A percentile compares a stretch with the other conserved stretches of the same genome.
Conservation (phyloP, 2,113 vertebrate species). For the Excalfactoria chinensis region DNA sequence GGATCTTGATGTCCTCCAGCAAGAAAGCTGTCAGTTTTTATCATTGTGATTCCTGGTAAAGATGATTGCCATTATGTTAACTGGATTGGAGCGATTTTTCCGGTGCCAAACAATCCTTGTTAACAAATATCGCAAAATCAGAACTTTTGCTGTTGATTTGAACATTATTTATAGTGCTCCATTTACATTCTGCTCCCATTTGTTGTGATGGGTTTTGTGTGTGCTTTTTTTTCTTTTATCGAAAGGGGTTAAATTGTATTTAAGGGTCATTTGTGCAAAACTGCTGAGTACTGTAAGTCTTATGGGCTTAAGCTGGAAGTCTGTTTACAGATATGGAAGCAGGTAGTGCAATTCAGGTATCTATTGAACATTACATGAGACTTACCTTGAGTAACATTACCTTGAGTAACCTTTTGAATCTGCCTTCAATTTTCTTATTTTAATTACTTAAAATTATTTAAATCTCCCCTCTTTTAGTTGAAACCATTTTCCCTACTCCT, state of each 20-base stretch:
- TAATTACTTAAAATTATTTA: too few relatives aligned
- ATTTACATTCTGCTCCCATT: not conserved
- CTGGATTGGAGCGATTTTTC: not conserved
- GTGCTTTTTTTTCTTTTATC: not conserved
- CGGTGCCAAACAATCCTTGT: not conserved
- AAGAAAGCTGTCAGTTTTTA: constrained; percentile 9
- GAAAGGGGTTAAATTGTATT: not conserved
- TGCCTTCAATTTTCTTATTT: not conserved
- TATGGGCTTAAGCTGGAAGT: not conserved
- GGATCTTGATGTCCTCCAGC: not conserved
- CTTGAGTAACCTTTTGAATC: not conserved
- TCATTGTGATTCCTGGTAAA: constrained; percentile 19
- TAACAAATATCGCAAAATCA: constrained; percentile 18
- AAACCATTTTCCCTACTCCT: too few relatives aligned
- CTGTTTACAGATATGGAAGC: not conserved
- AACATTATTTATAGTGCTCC: fast-evolving
- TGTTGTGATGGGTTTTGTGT: not conserved
- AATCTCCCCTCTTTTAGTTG: too few relatives aligned
- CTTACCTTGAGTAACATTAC: not conserved
- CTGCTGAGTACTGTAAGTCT: not conserved
- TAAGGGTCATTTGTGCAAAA: not conserved
- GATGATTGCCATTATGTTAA: not conserved
- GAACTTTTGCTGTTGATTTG: not conserved
- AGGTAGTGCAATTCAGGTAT: not conserved
- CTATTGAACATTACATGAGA: not conserved